Conservation (phyloP, 2,888 invertebrate genomes). For the Orchesellides sinensis region DNA sequence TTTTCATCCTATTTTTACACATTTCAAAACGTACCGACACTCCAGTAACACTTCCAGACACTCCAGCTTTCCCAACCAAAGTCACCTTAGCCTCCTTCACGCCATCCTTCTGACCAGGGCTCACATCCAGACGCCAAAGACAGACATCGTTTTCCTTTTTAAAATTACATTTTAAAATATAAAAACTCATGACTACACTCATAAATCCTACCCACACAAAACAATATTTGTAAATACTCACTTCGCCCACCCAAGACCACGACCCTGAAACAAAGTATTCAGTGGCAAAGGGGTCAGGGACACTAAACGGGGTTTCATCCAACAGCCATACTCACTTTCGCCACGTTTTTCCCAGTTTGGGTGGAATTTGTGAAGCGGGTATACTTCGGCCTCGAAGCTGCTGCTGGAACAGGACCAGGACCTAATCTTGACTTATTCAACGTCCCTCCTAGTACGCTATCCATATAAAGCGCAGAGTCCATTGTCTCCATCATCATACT, state of each 20-base stretch:
- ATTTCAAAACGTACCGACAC: constrained; percentile 55
- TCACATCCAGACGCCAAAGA: constrained; percentile 63
- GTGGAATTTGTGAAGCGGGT: constrained; percentile 59
- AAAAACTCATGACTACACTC: background rate
- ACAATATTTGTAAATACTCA: background rate
- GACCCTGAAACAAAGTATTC: constrained; percentile 71
- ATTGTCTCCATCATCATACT: constrained; percentile 27
- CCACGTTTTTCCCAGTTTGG: constrained; percentile 69
- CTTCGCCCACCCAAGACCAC: constrained; percentile 47
- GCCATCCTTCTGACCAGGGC: constrained; percentile 46
- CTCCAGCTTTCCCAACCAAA: constrained; percentile 32
- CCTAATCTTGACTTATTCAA: background rate
- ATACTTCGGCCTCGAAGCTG: constrained; percentile 7
- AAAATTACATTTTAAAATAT: background rate
- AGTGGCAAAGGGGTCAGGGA: constrained; percentile 65
- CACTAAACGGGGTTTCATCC: constrained; percentile 37
- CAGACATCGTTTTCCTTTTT: constrained; percentile 66
- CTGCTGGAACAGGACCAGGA: background rate
- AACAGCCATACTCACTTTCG: constrained; percentile 71
- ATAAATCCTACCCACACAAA: background rate
- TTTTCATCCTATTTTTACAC: background rate
- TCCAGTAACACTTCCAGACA: constrained; percentile 58
- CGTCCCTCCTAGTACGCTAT: background rate
- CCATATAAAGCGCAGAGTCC: constrained; percentile 36
- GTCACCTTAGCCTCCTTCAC: constrained; percentile 43